Evolutionary conservation across 1,140 invertebrate genomes (phyloP).

Genomic region (Pseudomyrmex sp.): DNA sequence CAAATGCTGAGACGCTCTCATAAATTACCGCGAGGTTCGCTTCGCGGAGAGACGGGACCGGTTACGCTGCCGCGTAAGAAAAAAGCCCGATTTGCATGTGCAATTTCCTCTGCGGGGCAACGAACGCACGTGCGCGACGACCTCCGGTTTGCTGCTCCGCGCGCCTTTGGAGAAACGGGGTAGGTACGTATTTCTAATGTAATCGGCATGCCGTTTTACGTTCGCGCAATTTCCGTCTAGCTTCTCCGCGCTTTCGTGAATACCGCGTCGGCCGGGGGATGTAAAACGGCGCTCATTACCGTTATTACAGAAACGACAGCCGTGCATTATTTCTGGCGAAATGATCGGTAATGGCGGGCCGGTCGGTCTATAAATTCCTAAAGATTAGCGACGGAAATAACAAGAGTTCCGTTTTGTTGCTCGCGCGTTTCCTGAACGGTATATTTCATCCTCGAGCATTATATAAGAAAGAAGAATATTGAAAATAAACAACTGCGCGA

Average conservation of each 20-base stretch:
- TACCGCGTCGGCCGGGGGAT: constrained; percentile 23
- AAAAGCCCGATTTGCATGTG: constrained; percentile 71
- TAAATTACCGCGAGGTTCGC: constrained; percentile 50
- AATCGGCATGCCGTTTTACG: constrained; percentile 63
- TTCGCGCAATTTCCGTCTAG: constrained; percentile 61
- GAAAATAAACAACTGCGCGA: neutral
- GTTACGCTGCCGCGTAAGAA: constrained; percentile 33
- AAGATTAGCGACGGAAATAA: neutral
- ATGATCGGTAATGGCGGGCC: constrained; percentile 62
- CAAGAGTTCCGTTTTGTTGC: neutral
- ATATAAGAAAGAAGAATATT: neutral
- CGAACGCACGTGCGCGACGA: constrained; percentile 60
- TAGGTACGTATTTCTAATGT: constrained; percentile 59
- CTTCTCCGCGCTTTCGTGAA: constrained; percentile 58
- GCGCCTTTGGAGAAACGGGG: constrained; percentile 47
- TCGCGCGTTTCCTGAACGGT: too few species aligned
- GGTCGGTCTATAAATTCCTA: constrained; percentile 7
- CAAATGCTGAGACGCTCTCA: constrained; percentile 46
- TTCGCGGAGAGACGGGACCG: constrained; percentile 49
- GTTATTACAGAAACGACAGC: constrained; percentile 63
- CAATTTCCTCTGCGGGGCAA: constrained; percentile 65
- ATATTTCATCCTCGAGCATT: neutral
- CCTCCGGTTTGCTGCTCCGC: constrained; percentile 39
- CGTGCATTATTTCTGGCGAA: constrained; percentile 62
- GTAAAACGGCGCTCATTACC: constrained; percentile 63